These are phyloP conservation scores for Adelphocoris suturalis DNA, from an alignment of 2,888 invertebrate species.

Conservation along the genomic window DNA sequence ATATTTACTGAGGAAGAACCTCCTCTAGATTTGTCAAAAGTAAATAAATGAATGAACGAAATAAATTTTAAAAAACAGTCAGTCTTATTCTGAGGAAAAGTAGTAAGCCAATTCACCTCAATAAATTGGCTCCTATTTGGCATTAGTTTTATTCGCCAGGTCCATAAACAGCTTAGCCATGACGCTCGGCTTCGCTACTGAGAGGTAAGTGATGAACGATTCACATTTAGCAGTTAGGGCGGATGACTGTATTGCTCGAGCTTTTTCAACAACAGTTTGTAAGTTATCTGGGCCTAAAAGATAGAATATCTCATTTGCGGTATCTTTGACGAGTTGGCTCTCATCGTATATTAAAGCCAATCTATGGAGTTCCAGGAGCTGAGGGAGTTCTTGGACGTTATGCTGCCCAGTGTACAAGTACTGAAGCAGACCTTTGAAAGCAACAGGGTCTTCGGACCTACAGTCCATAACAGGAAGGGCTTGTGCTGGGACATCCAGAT, in stretches of 20 bases:
- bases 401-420: slow-evolving; percentile 23
- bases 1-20: too few species aligned
- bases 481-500: not conserved
- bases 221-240: not conserved
- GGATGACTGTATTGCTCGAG: not conserved
- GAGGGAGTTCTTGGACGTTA: not conserved
- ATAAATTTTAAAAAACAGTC: too few species aligned
- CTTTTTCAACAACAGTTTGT: not conserved
- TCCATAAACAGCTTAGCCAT: slow-evolving; percentile 12
- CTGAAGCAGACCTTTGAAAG: slow-evolving; percentile 44
- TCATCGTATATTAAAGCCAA: not conserved
- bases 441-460: not conserved
- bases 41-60: too few species aligned
- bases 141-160: too few species aligned
- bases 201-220: slow-evolving; percentile 27
- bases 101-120: too few species aligned
- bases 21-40: too few species aligned
- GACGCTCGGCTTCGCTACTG: not conserved
- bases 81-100: too few species aligned
- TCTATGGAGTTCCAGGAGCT: slow-evolving; percentile 30
- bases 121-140: too few species aligned
- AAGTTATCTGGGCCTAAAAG: slow-evolving; percentile 20
- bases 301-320: not conserved
- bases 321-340: not conserved
- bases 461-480: slow-evolving; percentile 18